phyloP scores from a whole-genome alignment of 1,140 invertebrate genomes.

The Amphibalanus amphitrite region DNA sequence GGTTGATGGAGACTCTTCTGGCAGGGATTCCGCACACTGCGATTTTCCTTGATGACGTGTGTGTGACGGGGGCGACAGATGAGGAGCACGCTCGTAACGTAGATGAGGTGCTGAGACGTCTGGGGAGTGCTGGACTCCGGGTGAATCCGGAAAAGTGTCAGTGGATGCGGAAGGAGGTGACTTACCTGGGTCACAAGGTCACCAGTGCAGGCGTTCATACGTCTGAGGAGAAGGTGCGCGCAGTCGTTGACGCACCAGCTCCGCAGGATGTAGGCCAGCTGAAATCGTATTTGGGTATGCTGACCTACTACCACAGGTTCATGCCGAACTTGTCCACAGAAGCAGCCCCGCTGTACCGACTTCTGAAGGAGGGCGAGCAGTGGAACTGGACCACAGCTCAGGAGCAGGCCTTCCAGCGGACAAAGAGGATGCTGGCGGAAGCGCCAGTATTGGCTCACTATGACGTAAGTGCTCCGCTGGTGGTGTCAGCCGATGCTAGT shows the following conservation, averaged over 20 bases:
- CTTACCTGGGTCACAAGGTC: background rate
- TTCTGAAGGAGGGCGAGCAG: background rate
- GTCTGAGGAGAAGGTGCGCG: background rate
- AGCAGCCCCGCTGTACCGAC: background rate
- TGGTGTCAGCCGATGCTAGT: background rate
- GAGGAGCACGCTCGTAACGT: background rate
- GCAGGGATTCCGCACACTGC: background rate
- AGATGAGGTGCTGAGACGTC: background rate
- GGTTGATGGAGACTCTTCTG: background rate
- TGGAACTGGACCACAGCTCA: background rate
- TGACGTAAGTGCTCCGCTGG: background rate
- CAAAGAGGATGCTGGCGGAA: background rate
- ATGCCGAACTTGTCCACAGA: background rate
- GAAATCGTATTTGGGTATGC: background rate
- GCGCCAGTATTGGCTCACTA: background rate
- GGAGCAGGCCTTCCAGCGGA: background rate
- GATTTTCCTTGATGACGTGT: background rate
- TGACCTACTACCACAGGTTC: background rate
- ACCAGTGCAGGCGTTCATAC: background rate
- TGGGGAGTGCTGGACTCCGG: background rate
- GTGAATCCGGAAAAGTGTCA: background rate
- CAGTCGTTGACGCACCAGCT: background rate
- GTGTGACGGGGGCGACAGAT: background rate
- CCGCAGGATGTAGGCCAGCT: background rate
- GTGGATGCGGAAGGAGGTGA: background rate